A percentile compares a stretch with the other conserved stretches of the same genome.
phyloP scores from a whole-genome alignment of 2,113 vertebrate species.

The Grammomys surdaster region DNA sequence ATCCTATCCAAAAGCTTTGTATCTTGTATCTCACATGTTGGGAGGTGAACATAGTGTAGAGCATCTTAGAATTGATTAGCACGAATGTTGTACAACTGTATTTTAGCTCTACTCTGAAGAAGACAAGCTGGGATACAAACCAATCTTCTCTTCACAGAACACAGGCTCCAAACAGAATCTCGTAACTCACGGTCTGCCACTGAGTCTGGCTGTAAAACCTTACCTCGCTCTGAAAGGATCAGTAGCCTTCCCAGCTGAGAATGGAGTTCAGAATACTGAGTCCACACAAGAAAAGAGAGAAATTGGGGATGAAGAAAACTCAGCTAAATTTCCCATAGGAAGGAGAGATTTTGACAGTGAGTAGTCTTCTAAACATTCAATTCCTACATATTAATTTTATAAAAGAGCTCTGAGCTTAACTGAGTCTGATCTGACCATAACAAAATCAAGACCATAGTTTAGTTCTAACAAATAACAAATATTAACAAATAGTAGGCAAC shows the following conservation, averaged over 20 bases:
- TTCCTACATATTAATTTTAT: conserved; percentile 40
- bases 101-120: conserved; percentile 34
- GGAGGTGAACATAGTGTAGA: conserved; percentile 6
- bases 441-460: conserved; percentile 55
- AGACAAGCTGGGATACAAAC: conserved; percentile 60
- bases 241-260: conserved; percentile 84
- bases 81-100: not conserved
- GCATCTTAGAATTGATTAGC: conserved; percentile 10
- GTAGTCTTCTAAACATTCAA: conserved; percentile 78
- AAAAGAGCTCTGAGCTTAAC: conserved; percentile 41
- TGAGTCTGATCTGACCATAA: conserved; percentile 46
- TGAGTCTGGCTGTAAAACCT: conserved; percentile 82
- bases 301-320: conserved; percentile 86
- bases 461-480: not conserved
- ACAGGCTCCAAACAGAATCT: conserved; percentile 81
- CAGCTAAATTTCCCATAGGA: conserved; percentile 88
- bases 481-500: not conserved
- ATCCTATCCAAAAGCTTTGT: not conserved
- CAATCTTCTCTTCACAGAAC: conserved; percentile 82
- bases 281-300: conserved; percentile 89
- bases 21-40: conserved; percentile 61
- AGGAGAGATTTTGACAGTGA: conserved; percentile 93
- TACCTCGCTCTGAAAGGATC: conserved; percentile 85
- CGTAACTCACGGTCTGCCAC: conserved; percentile 81
- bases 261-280: conserved; percentile 84